Evolutionary conservation across 2,113 vertebrate species (phyloP).

Genomic region (Apeltes quadracus): DNA sequence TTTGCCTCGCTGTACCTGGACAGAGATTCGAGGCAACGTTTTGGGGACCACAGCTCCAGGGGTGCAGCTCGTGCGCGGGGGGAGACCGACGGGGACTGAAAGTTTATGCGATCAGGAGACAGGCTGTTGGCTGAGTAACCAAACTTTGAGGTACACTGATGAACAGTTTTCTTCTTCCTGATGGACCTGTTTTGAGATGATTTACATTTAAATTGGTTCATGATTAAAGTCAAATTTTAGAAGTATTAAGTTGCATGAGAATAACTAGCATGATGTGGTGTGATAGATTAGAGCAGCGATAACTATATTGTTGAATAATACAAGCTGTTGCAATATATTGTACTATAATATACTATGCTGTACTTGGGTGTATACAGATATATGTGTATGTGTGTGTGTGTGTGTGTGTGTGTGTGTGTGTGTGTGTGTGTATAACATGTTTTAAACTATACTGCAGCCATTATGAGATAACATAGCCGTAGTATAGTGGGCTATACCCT

Average conservation of each 20-base stretch:
- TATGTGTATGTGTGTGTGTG: no score
- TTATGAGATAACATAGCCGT: not conserved
- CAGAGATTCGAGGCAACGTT: conserved; percentile 22
- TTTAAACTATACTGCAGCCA: no score
- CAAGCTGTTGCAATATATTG: not conserved
- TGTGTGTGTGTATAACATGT: no score
- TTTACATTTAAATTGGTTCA: not conserved
- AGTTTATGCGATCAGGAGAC: conserved; percentile 25
- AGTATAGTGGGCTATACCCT: no score
- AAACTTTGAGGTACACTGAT: conserved; percentile 48
- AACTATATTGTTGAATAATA: not conserved
- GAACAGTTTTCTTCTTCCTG: not conserved
- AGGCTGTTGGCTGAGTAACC: not conserved
- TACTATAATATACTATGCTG: not conserved
- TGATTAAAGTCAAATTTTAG: conserved; percentile 7
- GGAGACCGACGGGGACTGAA: conserved; percentile 20
- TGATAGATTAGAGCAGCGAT: not conserved
- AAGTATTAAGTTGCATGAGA: not conserved
- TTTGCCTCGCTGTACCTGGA: conserved; percentile 25
- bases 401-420: no score
- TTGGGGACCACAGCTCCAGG: conserved; percentile 19
- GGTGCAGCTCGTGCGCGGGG: conserved; percentile 5
- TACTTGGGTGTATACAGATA: not conserved
- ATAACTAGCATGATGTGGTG: not conserved
- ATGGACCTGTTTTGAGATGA: not conserved